A percentile compares a stretch with the other conserved stretches of the same genome.
These are phyloP conservation scores for Yponomeuta evonymella DNA, from an alignment of 2,888 invertebrate genomes.

Conservation along the genomic window DNA sequence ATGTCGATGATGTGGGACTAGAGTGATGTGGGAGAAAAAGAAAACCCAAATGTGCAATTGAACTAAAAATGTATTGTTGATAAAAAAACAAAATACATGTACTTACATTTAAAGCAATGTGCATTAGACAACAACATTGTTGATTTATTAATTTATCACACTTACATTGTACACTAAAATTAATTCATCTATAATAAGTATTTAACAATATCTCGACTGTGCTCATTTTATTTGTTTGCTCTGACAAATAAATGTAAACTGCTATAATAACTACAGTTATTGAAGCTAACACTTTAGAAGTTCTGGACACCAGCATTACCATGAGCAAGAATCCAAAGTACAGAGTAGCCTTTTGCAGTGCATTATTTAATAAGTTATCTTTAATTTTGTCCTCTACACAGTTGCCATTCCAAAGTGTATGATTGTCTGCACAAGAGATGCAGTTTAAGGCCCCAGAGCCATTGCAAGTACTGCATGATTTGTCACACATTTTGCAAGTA, in stretches of 20 bases:
- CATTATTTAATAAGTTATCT: constrained; percentile 37
- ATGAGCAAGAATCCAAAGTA: constrained; percentile 47
- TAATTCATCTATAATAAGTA: not conserved
- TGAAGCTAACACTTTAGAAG: constrained; percentile 38
- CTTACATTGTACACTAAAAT: not conserved
- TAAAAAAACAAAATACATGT: constrained; percentile 11
- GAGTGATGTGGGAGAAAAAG: too few species aligned
- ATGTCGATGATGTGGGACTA: too few species aligned
- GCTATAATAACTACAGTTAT: constrained; percentile 38
- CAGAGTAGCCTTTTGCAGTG: constrained; percentile 36
- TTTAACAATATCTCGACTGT: constrained; percentile 32
- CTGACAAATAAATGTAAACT: constrained; percentile 45
- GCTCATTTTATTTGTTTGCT: constrained; percentile 35
- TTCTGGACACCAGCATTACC: constrained; percentile 37
- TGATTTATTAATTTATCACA: not conserved
- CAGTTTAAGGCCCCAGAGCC: constrained; percentile 93
- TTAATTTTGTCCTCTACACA: constrained; percentile 46
- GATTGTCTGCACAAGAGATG: constrained; percentile 78
- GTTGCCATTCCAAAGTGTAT: constrained; percentile 46
- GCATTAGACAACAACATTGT: constrained; percentile 1
- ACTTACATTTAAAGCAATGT: constrained; percentile 18
- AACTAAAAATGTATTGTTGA: not conserved
- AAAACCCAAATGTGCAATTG: too few species aligned
- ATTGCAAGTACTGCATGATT: constrained; percentile 86
- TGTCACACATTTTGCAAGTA: constrained; percentile 87